A percentile compares a stretch with the other conserved stretches of the same genome.
phyloP scores from a whole-genome alignment of 2,113 vertebrate genomes.

The Clarias batrachus region DNA sequence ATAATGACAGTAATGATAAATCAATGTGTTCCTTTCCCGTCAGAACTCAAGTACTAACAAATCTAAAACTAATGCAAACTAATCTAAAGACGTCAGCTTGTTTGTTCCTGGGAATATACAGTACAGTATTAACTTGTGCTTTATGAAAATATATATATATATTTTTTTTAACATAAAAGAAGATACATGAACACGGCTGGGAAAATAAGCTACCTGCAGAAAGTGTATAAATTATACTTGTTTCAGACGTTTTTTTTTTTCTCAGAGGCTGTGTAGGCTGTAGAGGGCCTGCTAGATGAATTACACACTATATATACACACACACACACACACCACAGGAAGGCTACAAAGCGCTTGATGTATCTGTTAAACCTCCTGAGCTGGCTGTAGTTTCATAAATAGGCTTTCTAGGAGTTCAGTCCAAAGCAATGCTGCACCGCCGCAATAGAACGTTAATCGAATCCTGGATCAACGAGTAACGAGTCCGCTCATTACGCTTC shows the following conservation, averaged over 20 bases:
- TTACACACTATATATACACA: constrained; percentile 63
- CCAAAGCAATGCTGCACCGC: constrained; percentile 36
- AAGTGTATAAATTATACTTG: constrained; percentile 61
- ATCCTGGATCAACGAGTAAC: background rate
- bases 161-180: background rate
- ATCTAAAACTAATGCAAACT: background rate
- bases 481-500: background rate
- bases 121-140: background rate
- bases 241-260: constrained; percentile 24
- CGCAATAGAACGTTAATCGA: background rate
- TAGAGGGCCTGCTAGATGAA: constrained; percentile 53
- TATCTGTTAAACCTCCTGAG: constrained; percentile 53
- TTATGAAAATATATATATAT: background rate
- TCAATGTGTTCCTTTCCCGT: background rate
- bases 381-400: constrained; percentile 66
- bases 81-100: background rate
- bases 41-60: too few species aligned
- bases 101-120: background rate
- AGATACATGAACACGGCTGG: background rate
- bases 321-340: background rate
- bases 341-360: constrained; percentile 60
- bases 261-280: background rate
- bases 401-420: constrained; percentile 59
- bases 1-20: background rate
- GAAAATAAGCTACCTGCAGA: constrained; percentile 7